phyloP scores from a whole-genome alignment of 1,140 invertebrate species.

The Hycleus phaleratus region DNA sequence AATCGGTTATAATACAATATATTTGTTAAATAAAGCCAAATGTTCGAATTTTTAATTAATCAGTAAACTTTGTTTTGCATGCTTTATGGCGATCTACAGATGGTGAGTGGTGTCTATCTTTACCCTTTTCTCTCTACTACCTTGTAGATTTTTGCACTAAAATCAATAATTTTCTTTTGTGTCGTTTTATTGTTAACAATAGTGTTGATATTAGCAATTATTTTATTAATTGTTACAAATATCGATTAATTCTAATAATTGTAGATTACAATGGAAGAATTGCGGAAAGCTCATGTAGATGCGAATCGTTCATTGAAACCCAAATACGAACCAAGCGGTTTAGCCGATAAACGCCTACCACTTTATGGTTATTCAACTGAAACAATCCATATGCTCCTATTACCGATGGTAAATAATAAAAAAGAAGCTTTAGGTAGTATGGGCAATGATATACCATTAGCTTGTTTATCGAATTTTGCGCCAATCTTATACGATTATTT shows the following conservation, averaged over 20 bases:
- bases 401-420: slow-evolving; percentile 95
- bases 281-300: slow-evolving; percentile 47
- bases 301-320: slow-evolving; percentile 43
- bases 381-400: slow-evolving; percentile 84
- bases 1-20: background rate
- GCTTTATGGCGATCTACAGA: slow-evolving; percentile 29
- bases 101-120: slow-evolving; percentile 30
- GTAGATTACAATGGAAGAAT: slow-evolving; percentile 62
- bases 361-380: slow-evolving; percentile 94
- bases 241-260: background rate
- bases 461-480: slow-evolving; percentile 91
- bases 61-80: slow-evolving; percentile 27
- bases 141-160: background rate
- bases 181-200: background rate
- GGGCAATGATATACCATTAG: slow-evolving; percentile 97
- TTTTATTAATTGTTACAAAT: background rate
- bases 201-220: background rate
- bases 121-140: background rate
- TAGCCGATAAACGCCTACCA: slow-evolving; percentile 75
- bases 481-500: slow-evolving; percentile 96
- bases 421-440: slow-evolving; percentile 98
- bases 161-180: background rate
- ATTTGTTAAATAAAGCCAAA: too few relatives aligned
- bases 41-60: background rate
- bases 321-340: slow-evolving; percentile 47